Conservation (phyloP, 1,140 invertebrate species). For the Acyrthosiphon pisum region DNA sequence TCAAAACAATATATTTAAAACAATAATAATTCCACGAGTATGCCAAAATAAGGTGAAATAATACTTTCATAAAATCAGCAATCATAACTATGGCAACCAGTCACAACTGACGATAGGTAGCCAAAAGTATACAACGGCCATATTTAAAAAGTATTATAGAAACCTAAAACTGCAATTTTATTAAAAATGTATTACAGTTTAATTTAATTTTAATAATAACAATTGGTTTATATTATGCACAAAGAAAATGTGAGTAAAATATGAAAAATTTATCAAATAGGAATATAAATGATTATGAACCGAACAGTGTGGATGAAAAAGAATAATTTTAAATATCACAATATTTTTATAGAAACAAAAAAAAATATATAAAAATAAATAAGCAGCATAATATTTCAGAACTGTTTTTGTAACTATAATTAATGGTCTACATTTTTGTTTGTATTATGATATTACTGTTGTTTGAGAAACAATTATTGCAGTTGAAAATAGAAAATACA, state of each 20-base stretch:
- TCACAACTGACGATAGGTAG: neutral
- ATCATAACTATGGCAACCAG: neutral
- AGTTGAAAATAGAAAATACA: slow-evolving; percentile 15
- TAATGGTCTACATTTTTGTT: slow-evolving; percentile 17
- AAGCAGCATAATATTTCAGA: neutral
- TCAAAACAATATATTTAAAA: neutral
- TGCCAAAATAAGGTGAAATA: neutral
- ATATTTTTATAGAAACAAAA: slow-evolving; percentile 5
- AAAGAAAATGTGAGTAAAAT: neutral
- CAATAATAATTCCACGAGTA: neutral
- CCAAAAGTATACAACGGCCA: neutral
- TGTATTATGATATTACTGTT: neutral
- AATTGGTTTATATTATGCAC: neutral
- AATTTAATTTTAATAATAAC: neutral
- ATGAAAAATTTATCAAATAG: neutral
- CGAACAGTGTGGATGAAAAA: neutral
- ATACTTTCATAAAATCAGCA: slow-evolving; percentile 3
- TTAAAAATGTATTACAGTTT: neutral
- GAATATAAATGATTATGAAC: neutral
- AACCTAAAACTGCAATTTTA: neutral
- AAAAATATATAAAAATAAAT: neutral
- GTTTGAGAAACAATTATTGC: neutral
- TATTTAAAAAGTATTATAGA: no score
- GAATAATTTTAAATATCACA: neutral
- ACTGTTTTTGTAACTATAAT: neutral